These are phyloP conservation scores for Trichonephila clavipes DNA, from an alignment of 1,140 invertebrate species.

Conservation along the genomic window DNA sequence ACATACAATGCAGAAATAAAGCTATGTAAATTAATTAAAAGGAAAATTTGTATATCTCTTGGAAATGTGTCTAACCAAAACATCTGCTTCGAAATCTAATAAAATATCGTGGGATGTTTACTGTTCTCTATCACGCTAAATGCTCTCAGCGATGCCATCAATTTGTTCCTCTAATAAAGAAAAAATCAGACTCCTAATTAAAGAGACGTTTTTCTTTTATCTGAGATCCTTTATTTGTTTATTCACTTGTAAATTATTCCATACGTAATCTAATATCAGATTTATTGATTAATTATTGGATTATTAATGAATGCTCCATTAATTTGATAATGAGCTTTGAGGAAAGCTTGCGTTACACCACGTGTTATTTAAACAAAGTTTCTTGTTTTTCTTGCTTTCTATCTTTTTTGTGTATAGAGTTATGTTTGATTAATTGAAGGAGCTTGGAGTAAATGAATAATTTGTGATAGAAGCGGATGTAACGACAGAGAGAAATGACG, in stretches of 20 bases:
- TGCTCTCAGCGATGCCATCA: neutral
- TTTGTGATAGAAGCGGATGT: neutral
- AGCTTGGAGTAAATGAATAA: slow-evolving; percentile 10
- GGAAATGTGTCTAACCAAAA: neutral
- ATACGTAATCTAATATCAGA: neutral
- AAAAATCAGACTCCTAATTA: neutral
- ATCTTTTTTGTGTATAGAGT: neutral
- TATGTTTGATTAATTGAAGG: neutral
- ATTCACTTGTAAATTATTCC: slow-evolving; percentile 14
- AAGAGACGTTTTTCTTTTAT: neutral
- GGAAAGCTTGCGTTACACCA: neutral
- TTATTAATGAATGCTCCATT: slow-evolving; percentile 31
- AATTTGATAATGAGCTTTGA: slow-evolving; percentile 2
- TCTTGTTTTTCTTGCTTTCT: neutral
- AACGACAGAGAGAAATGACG: neutral
- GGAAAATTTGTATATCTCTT: neutral
- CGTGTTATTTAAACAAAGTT: neutral
- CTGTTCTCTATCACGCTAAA: slow-evolving; percentile 11
- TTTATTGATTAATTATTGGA: slow-evolving; percentile 30
- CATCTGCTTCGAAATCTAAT: neutral
- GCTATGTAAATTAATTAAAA: slow-evolving; percentile 14
- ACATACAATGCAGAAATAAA: neutral
- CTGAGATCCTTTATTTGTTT: neutral
- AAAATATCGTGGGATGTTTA: neutral
- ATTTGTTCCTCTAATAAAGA: neutral